Percentiles rank a stretch among this genome's conserved stretches.
These are phyloP conservation scores for Pocillopora verrucosa DNA, from an alignment of 64 coral and sea anemone genomes.

Conservation along the genomic window DNA sequence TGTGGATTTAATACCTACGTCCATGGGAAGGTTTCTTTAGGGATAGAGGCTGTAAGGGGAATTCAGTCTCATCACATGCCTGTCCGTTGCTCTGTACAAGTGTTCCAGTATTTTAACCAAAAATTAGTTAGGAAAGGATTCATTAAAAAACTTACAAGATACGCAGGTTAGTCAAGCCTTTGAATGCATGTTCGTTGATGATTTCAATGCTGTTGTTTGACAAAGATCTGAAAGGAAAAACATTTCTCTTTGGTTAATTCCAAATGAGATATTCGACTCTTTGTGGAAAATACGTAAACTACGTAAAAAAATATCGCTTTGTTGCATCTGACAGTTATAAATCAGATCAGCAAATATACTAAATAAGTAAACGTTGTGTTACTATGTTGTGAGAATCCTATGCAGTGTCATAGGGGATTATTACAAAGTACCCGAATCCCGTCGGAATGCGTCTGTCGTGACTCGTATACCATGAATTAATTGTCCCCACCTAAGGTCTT, in stretches of 20 bases:
- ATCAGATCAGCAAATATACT: too few relatives aligned
- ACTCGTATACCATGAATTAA: too few relatives aligned
- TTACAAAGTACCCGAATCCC: too few relatives aligned
- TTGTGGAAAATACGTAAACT: background rate
- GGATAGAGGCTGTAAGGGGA: too few relatives aligned
- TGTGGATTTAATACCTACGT: too few relatives aligned
- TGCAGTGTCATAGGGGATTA: too few relatives aligned
- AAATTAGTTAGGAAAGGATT: too few relatives aligned
- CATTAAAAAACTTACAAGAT: constrained; percentile 61
- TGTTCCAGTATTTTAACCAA: background rate
- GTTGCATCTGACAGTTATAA: background rate
- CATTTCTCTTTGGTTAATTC: background rate
- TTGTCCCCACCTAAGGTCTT: too few relatives aligned
- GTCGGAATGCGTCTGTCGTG: too few relatives aligned
- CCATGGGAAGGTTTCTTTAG: too few relatives aligned
- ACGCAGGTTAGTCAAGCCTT: constrained; percentile 50
- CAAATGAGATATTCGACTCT: background rate
- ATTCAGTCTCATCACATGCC: background rate
- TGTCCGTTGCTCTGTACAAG: background rate
- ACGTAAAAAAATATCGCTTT: constrained; percentile 5
- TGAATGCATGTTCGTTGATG: constrained; percentile 56
- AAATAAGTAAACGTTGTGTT: too few relatives aligned
- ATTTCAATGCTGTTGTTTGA: constrained; percentile 70
- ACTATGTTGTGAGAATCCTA: too few relatives aligned
- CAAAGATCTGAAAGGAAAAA: constrained; percentile 52